Evolutionary conservation across 2,113 vertebrate species (phyloP).

Genomic region (Misgurnus mizolepis): DNA sequence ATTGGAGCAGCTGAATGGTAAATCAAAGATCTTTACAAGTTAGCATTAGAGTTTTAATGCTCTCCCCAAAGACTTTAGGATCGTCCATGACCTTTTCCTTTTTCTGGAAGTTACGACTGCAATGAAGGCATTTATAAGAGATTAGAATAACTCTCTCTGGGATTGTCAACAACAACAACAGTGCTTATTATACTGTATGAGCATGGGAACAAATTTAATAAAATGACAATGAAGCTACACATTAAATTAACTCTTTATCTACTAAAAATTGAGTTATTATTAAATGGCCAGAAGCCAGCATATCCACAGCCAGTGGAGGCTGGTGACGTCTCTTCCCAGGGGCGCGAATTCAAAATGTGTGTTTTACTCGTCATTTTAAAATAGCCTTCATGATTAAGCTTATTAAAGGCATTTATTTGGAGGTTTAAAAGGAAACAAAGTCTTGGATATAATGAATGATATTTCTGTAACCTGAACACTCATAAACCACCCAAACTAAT

Average conservation of each 20-base stretch:
- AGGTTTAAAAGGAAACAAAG: too few relatives aligned
- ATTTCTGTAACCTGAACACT: too few relatives aligned
- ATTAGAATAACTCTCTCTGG: constrained; percentile 4
- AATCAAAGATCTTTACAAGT: constrained; percentile 57
- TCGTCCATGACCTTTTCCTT: constrained; percentile 26
- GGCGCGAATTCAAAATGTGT: too few relatives aligned
- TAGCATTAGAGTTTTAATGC: constrained; percentile 64
- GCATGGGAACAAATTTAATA: background rate
- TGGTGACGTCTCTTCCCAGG: too few relatives aligned
- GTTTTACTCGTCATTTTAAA: too few relatives aligned
- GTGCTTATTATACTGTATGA: constrained; percentile 1
- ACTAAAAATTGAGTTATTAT: background rate
- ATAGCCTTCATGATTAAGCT: too few relatives aligned
- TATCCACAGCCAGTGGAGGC: background rate
- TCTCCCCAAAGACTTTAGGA: constrained; percentile 50
- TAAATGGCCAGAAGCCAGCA: background rate
- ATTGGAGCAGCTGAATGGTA: constrained; percentile 59
- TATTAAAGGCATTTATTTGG: too few relatives aligned
- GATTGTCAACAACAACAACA: constrained; percentile 11
- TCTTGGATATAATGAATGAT: too few relatives aligned
- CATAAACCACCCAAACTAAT: too few relatives aligned
- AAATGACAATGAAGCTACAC: background rate
- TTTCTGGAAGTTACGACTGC: constrained; percentile 13
- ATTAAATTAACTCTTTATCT: background rate
- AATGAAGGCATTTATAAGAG: constrained; percentile 27